Evolutionary conservation across 35 echinoderm and acorn worm species (phyloP).

Genomic region (Eucidaris tribuloides): DNA sequence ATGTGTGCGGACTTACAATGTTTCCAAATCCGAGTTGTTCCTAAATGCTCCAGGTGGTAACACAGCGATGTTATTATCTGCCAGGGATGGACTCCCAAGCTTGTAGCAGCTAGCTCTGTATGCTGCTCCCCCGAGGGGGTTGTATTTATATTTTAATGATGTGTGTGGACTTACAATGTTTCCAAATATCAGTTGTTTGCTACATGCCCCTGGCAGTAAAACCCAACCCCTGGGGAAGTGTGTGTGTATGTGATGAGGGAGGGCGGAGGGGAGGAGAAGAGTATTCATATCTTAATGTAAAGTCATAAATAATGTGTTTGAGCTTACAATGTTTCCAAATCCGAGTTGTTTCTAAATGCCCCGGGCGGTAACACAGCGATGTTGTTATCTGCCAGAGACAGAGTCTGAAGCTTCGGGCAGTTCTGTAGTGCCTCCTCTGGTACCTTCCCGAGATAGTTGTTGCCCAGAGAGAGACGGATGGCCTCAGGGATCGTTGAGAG

Average conservation of each 20-base stretch:
- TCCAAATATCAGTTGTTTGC: too few species aligned
- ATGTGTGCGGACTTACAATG: conserved; percentile 32
- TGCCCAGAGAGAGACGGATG: neutral
- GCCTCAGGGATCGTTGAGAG: neutral
- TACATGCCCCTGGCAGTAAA: too few species aligned
- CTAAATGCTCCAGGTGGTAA: too few species aligned
- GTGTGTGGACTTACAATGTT: conserved; percentile 34
- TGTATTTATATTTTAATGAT: neutral
- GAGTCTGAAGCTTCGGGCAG: neutral
- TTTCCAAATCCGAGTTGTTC: too few species aligned
- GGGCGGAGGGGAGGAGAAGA: neutral
- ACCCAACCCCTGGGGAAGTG: neutral
- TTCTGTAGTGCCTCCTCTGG: conserved; percentile 6
- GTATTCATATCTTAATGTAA: too few species aligned
- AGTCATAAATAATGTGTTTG: neutral
- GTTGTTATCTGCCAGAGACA: conserved; percentile 14
- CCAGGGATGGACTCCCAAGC: too few species aligned
- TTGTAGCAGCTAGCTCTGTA: too few species aligned
- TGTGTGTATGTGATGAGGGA: neutral
- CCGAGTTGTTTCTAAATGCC: conserved; percentile 31
- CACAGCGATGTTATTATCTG: neutral
- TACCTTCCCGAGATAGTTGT: conserved; percentile 1
- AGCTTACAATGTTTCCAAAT: conserved; percentile 37
- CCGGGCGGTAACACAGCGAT: conserved; percentile 2
- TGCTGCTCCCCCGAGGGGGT: too few species aligned